phyloP scores from a whole-genome alignment of 2,113 vertebrate species.

The Thunnus maccoyii region DNA sequence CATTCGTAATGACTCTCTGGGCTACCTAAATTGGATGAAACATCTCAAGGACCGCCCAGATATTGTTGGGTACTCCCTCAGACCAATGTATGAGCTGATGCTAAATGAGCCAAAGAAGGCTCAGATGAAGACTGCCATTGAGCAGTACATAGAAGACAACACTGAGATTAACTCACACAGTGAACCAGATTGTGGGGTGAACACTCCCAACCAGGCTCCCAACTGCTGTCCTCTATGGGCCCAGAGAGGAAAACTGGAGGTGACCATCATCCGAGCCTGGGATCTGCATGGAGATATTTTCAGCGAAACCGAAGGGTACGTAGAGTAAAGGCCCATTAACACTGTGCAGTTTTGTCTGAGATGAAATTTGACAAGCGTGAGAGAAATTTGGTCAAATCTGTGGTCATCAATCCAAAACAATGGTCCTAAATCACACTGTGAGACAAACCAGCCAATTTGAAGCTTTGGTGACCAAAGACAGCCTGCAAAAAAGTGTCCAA shows the following conservation, averaged over 20 bases:
- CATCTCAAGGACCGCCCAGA: slow-evolving; percentile 37
- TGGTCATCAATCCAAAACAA: too few relatives aligned
- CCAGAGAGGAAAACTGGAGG: slow-evolving; percentile 20
- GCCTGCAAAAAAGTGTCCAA: too few relatives aligned
- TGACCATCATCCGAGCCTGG: slow-evolving; percentile 41
- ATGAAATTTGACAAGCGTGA: too few relatives aligned
- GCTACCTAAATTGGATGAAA: slow-evolving; percentile 44
- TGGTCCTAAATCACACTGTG: too few relatives aligned
- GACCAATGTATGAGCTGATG: neutral
- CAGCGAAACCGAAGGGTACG: slow-evolving; percentile 31
- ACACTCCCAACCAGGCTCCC: neutral
- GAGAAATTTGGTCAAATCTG: too few relatives aligned
- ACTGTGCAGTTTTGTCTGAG: too few relatives aligned
- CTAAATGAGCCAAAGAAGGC: neutral
- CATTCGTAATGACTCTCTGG: neutral
- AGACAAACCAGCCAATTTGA: too few relatives aligned
- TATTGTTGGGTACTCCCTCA: slow-evolving; percentile 51
- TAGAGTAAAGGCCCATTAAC: too few relatives aligned
- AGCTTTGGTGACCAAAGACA: too few relatives aligned
- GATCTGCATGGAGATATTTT: slow-evolving; percentile 14
- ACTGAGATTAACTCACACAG: neutral
- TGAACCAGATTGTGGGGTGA: too few relatives aligned
- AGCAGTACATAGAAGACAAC: slow-evolving; percentile 48
- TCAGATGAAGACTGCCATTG: slow-evolving; percentile 51
- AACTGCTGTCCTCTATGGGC: slow-evolving; percentile 45